Evolutionary conservation across 2,113 vertebrate genomes (phyloP).

Genomic region (Pagrus major): DNA sequence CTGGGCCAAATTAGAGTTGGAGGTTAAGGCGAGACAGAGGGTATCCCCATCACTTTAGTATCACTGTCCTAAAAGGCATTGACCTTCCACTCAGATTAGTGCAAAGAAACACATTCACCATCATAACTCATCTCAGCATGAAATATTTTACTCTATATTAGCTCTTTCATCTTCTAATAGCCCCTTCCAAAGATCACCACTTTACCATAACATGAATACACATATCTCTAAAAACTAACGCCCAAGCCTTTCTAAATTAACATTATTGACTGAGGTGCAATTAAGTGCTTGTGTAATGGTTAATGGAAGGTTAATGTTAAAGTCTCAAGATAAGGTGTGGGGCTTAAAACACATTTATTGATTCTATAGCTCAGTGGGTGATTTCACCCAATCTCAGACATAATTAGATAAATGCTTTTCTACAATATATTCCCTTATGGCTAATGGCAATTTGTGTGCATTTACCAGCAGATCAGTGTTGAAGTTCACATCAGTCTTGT

Average conservation of each 20-base stretch:
- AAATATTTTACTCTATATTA: slow-evolving; percentile 91
- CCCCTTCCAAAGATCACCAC: slow-evolving; percentile 87
- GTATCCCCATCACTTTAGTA: slow-evolving; percentile 95
- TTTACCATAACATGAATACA: slow-evolving; percentile 97
- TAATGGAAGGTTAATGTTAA: slow-evolving; percentile 99
- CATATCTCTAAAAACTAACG: slow-evolving; percentile 90
- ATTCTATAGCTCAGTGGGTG: slow-evolving; percentile 89
- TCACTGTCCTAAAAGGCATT: slow-evolving; percentile 93
- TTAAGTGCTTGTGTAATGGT: slow-evolving; percentile 95
- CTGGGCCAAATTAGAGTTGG: slow-evolving; percentile 87
- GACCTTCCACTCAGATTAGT: slow-evolving; percentile 92
- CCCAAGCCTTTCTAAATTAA: slow-evolving; percentile 85
- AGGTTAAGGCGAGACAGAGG: slow-evolving; percentile 88
- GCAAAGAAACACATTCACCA: slow-evolving; percentile 89
- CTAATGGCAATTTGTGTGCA: slow-evolving; percentile 3
- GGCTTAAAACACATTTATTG: slow-evolving; percentile 97
- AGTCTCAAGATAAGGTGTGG: slow-evolving; percentile 94
- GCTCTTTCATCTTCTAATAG: slow-evolving; percentile 89
- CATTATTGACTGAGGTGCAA: slow-evolving; percentile 97
- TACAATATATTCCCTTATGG: slow-evolving; percentile 81
- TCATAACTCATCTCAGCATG: slow-evolving; percentile 91
- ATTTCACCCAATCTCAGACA: slow-evolving; percentile 90
- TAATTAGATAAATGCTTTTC: slow-evolving; percentile 88
- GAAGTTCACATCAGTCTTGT: neutral
- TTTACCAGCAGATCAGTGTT: neutral